These are phyloP conservation scores for Pelobates fuscus DNA, from an alignment of 2,113 vertebrate genomes.

Conservation along the genomic window DNA sequence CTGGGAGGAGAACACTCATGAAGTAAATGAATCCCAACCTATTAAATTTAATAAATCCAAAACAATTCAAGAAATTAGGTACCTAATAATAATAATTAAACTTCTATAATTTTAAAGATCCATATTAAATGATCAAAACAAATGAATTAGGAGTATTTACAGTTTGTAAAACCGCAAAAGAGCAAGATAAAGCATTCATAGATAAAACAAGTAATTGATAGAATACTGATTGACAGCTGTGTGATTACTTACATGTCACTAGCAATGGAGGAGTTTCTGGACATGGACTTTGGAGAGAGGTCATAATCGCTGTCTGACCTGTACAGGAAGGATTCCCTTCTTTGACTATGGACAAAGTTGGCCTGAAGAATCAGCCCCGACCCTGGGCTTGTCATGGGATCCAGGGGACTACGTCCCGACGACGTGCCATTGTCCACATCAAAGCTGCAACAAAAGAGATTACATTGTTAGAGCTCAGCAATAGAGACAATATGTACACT, in stretches of 20 bases:
- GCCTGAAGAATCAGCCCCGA: constrained; percentile 97
- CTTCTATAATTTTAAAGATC: too few relatives aligned
- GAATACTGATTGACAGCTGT: too few relatives aligned
- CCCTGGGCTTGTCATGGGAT: constrained; percentile 96
- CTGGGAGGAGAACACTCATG: too few relatives aligned
- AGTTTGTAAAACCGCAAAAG: too few relatives aligned
- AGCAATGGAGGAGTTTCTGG: constrained; percentile 97
- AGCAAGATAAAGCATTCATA: too few relatives aligned
- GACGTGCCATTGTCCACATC: constrained; percentile 99
- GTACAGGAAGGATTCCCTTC: constrained; percentile 96
- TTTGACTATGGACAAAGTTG: constrained; percentile 97
- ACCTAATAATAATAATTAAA: too few relatives aligned
- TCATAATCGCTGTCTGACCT: constrained; percentile 98
- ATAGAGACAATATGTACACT: not conserved
- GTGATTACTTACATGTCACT: constrained; percentile 92
- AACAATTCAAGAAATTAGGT: too few relatives aligned
- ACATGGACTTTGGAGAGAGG: constrained; percentile 98
- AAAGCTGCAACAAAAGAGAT: constrained; percentile 74
- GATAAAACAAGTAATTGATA: too few relatives aligned
- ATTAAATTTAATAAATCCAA: too few relatives aligned
- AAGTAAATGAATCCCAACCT: too few relatives aligned
- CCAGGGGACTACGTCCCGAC: constrained; percentile 95
- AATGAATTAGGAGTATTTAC: too few relatives aligned
- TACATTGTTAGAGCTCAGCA: not conserved
- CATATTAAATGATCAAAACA: too few relatives aligned